Base-by-base conservation (phyloP, 2,888 invertebrate genomes). In the Tenodera sinensis region DNA sequence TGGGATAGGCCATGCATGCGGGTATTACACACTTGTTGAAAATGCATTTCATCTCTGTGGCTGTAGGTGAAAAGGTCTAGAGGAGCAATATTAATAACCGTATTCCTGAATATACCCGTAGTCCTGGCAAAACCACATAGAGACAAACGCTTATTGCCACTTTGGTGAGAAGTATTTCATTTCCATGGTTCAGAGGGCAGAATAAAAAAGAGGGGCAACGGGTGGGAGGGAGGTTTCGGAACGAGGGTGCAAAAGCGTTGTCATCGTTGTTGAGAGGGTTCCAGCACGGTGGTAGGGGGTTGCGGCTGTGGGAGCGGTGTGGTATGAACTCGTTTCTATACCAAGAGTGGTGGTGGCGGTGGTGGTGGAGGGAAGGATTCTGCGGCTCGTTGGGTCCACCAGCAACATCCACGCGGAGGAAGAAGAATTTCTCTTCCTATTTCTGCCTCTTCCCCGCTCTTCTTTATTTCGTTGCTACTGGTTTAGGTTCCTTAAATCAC, bases 331-430 rank as follows among this genome's bases (percentile, higher is more conserved):
- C 54, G 54, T 54, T 54, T 54, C 54, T 71, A 71, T 71, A 71
- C 54, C 54, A 71, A 71, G 54, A 71, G 54, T 71, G 54, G 47
- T 47, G 42, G 84, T n/a, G 47, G 84, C 34, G 15, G 54, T 25
- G 84, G 84, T 12, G n/a, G 34, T 14, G 42, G 84, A 28, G 81
- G 83, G 86, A 82, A 85, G 82, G 87, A 89, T 89, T 89, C 87
- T 87, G 84, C 84, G 89, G 87, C 87, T 89, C 89, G 89, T 30
- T 84, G 84, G 84, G 87, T 87, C 87, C 87, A 87, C 89, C 71
- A 86, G 81, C 87, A 87, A 71, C 87, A 87, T 42, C 34, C 54
- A 71, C 54, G 54, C 54, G 54, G 34, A 83, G 83, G 34, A 81
- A 86, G 25, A 30, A 8, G 30, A 28, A 84, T 28, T 30, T n/a